A percentile compares a stretch with the other conserved stretches of the same genome.
Evolutionary conservation across 1,140 invertebrate species (phyloP).

Genomic region (Mizuhopecten yessoensis): DNA sequence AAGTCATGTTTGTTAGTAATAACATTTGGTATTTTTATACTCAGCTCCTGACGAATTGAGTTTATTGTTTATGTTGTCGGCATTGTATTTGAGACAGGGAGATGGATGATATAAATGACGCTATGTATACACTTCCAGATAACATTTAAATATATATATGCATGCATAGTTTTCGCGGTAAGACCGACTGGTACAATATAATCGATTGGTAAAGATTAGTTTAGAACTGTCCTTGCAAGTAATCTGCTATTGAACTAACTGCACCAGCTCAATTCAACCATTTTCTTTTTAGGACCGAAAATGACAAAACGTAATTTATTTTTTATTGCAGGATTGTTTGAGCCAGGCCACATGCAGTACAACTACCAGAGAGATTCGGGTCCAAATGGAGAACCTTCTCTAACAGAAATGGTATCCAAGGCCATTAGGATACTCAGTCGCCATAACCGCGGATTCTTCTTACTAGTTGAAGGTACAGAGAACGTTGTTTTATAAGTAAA

Average conservation of each 20-base stretch:
- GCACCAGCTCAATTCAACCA: neutral
- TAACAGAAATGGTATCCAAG: slow-evolving; percentile 93
- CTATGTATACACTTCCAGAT: neutral
- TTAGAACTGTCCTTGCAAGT: neutral
- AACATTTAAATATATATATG: neutral
- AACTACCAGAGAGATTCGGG: slow-evolving; percentile 88
- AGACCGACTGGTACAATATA: neutral
- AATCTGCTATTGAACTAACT: neutral
- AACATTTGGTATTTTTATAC: neutral
- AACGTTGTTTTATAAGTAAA: no score
- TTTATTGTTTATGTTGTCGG: no score
- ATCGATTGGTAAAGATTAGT: no score
- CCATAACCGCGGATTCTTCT: slow-evolving; percentile 92
- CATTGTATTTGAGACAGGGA: no score
- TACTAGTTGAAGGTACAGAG: slow-evolving; percentile 92
- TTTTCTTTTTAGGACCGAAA: neutral
- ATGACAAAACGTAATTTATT: neutral
- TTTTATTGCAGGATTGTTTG: slow-evolving; percentile 86
- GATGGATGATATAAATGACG: neutral
- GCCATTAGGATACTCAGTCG: slow-evolving; percentile 91
- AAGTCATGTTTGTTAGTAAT: neutral
- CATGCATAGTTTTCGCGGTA: neutral
- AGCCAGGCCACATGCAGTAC: slow-evolving; percentile 91
- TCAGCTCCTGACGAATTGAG: no score
- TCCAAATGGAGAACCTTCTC: slow-evolving; percentile 83